Base-by-base conservation (phyloP, 1,140 invertebrate genomes). In the Drosophila yakuba region DNA sequence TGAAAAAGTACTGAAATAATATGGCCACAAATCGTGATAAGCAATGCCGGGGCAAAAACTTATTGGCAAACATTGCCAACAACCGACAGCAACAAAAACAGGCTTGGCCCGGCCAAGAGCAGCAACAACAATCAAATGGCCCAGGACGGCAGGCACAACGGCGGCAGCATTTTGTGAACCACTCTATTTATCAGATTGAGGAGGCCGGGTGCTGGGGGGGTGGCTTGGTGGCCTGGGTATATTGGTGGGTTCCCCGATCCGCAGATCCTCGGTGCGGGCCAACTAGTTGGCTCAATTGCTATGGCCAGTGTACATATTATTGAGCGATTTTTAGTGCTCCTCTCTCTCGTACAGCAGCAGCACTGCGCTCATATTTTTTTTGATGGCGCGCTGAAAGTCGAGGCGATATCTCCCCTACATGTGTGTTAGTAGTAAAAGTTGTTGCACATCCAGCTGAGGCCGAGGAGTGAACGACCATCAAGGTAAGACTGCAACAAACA, bases 351-450 rank as follows among this genome's bases (percentile, higher is more conserved):
- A 28, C 43, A 51, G 51, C 73, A 20, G 20, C 20, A 14, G 20
- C 63, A 64, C 62, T 64, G 58, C 62, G 80, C 84, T 89, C 84
- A 89, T 89, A 90, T 89, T 90, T 88, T 80, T 89, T 79, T 88
- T 88, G 83, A 88, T 89, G 83, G 83, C 84, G 83, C 83, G 83
- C 83, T 88, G 83, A 88, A 88, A 88, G 83, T 88, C 76, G 75
- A 74, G 60, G 36, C 59, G 47, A 68, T 48, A 73, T 76, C 73
- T 50, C 64, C 64, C 52, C 75, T 63, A 78, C 76, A 78, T 84
- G 59, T 88, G 80, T 88, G 83, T 89, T 90, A 90, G 84, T 90
- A 84, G 84, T 89, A 89, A 89, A 89, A 89, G 84, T 90, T 89
- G 84, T 84, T 84, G 83, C 84, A 74, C 74, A 54, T 78, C 61